A percentile compares a stretch with the other conserved stretches of the same genome.
These are phyloP conservation scores for Zosterops hypoxanthus DNA, from an alignment of 2,113 vertebrate genomes.

Conservation along the genomic window DNA sequence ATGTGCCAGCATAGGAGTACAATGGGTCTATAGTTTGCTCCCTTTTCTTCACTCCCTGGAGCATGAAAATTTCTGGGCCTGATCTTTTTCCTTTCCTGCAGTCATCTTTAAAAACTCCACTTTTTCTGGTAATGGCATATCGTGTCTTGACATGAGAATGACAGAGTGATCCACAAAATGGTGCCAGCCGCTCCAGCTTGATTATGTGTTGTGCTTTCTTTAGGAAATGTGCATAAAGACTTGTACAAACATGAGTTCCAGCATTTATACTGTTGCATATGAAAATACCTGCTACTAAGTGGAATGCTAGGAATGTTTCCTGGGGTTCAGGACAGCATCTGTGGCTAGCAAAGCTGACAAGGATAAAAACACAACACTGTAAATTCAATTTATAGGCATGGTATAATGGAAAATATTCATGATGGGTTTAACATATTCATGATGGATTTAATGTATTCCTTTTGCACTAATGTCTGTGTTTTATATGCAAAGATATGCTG, in stretches of 20 bases:
- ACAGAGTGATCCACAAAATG: not conserved
- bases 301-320: not conserved
- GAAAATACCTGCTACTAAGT: not conserved
- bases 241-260: not conserved
- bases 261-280: not conserved
- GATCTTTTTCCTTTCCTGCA: not conserved
- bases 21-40: not conserved
- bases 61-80: not conserved
- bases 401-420: not conserved
- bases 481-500: not conserved
- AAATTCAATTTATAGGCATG: not conserved
- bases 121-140: not conserved
- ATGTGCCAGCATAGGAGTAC: not conserved
- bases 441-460: fast-evolving
- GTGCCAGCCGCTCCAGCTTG: not conserved
- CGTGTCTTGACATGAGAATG: not conserved
- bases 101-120: not conserved
- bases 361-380: not conserved
- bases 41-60: not conserved
- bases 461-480: not conserved
- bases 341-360: not conserved
- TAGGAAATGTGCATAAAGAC: not conserved
- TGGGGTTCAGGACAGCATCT: not conserved
- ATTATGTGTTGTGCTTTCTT: not conserved
- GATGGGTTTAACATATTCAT: not conserved